Base-by-base conservation (phyloP, 2,888 invertebrate species). In the Mesochorus sp. region DNA sequence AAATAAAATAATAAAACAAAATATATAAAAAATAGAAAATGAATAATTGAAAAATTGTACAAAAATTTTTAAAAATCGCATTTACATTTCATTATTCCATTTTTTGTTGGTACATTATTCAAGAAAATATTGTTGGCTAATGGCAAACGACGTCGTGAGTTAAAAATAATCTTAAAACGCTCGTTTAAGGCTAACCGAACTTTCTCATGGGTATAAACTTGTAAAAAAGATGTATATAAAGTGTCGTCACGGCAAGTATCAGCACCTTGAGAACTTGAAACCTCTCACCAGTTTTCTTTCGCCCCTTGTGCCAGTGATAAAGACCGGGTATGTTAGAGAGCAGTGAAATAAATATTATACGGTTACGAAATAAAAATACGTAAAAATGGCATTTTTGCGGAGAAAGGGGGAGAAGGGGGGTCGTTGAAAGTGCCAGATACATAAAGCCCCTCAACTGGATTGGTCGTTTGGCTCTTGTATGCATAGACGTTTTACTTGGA, bases 331-430 rank as follows among this genome's bases (percentile, higher is more conserved):
- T 55, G 76, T 64, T 66, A 17, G 53, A 21, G 53, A 70, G 61
- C 21, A 86, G 83, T 84, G 87, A 87, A 88, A 88, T 90, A 89
- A 89, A 89, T 89, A 88, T 89, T 88, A 88, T 88, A 88, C 83
- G 82, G 73, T 85, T 79, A 83, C 66, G 83, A 83, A 87, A 87
- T 85, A 87, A 88, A 88, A 87, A 81, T 49, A 62, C 75, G 80
- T 82, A 80, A 76, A 68, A 68, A 79, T 55, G 47, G n/a, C 12
- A 47, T 53, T 61, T 71, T 73, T 59, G 61, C 10, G 37, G n/a
- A n/a, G n/a, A n/a, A n/a, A n/a, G n/a, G n/a, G n/a, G n/a, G n/a
- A n/a, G n/a, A n/a, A 17, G 55, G 49, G 39, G 64, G 70, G 67
- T 67, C 28, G 59, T 42, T 14, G 67, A 44, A 66, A 72, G 64